A percentile compares a stretch with the other conserved stretches of the same genome.
Conservation (phyloP, 2,113 vertebrate genomes). For the Mesitornis unicolor region DNA sequence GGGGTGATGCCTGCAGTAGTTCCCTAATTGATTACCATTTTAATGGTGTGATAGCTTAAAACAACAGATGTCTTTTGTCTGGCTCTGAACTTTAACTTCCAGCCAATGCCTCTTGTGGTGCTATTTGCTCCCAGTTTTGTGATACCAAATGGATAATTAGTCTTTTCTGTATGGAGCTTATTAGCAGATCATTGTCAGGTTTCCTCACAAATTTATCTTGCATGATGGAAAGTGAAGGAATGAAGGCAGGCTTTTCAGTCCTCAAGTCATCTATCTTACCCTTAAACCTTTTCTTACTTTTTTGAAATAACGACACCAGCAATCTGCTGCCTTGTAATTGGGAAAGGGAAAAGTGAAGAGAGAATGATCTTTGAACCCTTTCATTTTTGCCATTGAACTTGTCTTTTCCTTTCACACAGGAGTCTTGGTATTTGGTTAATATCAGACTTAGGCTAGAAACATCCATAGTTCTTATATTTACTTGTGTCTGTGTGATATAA, state of each 20-base stretch:
- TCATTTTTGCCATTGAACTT: neutral
- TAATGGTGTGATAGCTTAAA: neutral
- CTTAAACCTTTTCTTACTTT: neutral
- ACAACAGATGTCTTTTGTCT: neutral
- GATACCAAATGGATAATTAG: neutral
- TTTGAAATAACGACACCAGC: neutral
- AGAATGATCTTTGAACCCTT: neutral
- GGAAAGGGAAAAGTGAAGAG: neutral
- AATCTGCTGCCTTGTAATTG: neutral
- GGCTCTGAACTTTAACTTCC: neutral
- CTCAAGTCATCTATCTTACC: neutral
- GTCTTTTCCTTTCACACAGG: neutral
- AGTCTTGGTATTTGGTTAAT: neutral
- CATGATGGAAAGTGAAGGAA: neutral
- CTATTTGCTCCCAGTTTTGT: neutral
- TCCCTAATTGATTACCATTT: neutral
- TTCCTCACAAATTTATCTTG: neutral
- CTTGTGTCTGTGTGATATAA: neutral
- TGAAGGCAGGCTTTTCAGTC: neutral
- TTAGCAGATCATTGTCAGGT: neutral
- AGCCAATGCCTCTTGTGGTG: neutral
- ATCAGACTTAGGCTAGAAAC: neutral
- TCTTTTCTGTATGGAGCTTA: neutral
- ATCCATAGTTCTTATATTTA: neutral
- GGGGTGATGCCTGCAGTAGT: neutral